Evolutionary conservation across 64 coral and sea anemone species (phyloP), one percentile per base, ranked within the genome.

Genomic region (Dendrophyllia cribrosa): DNA sequence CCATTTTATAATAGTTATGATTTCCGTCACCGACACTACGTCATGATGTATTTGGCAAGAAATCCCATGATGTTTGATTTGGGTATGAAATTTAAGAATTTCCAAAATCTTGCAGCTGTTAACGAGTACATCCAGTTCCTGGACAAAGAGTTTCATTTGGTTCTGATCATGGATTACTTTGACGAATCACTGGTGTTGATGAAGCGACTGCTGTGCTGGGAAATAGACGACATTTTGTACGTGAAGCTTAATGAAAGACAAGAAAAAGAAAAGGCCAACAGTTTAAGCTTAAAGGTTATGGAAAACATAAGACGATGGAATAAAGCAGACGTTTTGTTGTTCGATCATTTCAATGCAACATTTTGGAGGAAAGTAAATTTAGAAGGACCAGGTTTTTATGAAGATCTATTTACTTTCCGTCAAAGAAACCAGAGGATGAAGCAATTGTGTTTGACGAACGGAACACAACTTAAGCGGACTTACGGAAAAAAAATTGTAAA

Each of bases 151-250:
- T 96, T 96, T 87, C 91, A 96, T 49, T 77, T 90, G 14, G 91
- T 96, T 22, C 34, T 96, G 19, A 96, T 96, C 65, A 79, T 89
- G 74, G 95, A 96, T 43, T 88, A 96, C 24, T 96, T 96, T 70
- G 95, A 96, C 4, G 91, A 93, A 61, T 93, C 91, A 9, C 80
- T 96, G 21, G 47, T 96, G 44, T 63, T 96, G 11, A 52, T 96
- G 87, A 90, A 90, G 24, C 74, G 91, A 14, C 59, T 86, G 11
- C 87, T 96, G 15, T 96, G 95, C 23, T 96, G 95, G 95, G 53
- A 93, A 4, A n/a, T 94, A 14, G 68, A 90, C 1, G 95, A 96
- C 47, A 79, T 96, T 58, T 48, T 89, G 20, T 96, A 96, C 59
- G 56, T 96, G 5, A 96, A 87, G 34, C 81, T 94, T 11, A 50